Evolutionary conservation across 2,113 vertebrate genomes (phyloP), one percentile per base, ranked within the genome.

Genomic region (Cinclus mexicanus): DNA sequence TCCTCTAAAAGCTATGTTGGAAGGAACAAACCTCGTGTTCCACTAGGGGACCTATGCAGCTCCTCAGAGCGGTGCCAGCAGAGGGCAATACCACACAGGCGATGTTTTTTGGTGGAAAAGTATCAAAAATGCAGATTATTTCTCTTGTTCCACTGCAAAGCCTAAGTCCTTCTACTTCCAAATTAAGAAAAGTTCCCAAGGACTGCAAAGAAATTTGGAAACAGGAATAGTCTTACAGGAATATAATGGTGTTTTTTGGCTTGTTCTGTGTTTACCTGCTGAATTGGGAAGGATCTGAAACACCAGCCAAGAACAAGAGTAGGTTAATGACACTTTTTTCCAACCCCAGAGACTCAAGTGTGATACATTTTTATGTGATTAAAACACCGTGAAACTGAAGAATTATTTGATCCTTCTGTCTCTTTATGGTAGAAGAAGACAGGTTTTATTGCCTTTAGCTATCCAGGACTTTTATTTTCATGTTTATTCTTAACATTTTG

Each of bases 21-120:
- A 92, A 88, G 37, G 59, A 80, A 65, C 0, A 18, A 83, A 39
- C 24, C 10, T n/a, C 63, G 4, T 1, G 7, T 23, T 61, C 88
- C 37, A 37, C 14, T 18, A 14, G 12, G 64, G 67, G 59, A 74
- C 59, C 13, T 7, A 5, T 1, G 35, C 57, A 56, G 60, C 75
- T 86, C 39, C 47, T 77, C 79, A 80, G 22, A 67, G 2, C 2
- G 0, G 22, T 59, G 49, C 92, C 92, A 88, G 35, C 65, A 96
- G 93, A 96, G 92, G 93, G 94, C 96, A 92, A 77, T 74, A 70
- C 71, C 41, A 41, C 60, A 86, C 75, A 90, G 83, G 20, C 17
- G 1, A 74, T 81, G 29, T 3, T 23, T 74, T 16, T 37, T 72
- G 31, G 37, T 41, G 44, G 39, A 33, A 75, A 47, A 44, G 47